Base-by-base conservation (phyloP, 2,888 invertebrate genomes). In the Marronus borbonicus region DNA sequence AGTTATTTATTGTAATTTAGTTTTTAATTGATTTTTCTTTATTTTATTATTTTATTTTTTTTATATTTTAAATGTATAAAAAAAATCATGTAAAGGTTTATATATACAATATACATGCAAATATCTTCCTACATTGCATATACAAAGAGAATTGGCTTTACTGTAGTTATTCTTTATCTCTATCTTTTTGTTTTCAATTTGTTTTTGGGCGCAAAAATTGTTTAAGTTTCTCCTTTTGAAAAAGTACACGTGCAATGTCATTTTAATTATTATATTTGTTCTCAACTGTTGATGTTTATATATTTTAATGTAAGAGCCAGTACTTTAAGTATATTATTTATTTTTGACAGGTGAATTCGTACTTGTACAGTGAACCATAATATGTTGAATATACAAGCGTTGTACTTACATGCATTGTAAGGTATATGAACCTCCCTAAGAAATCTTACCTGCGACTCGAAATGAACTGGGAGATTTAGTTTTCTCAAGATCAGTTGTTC, bases 291-390 rank as follows among this genome's bases (percentile, higher is more conserved):
- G 87, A 87, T 86, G 87, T 88, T 88, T 88, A 86, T 88, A 88
- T 88, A 87, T 88, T 88, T 88, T 88, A 88, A 87, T 88, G 84
- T 88, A 87, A 87, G 88, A 87, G 88, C 89, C 88, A 88, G 88
- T 89, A 88, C 86, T 86, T 86, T 88, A 88, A 88, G 88, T 87
- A 87, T 86, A 85, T 86, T 87, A 87, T 87, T 88, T 87, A 86
- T 87, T 87, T 85, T 85, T 84, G 62, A 76, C 77, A 79, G 68
- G 58, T 75, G 50, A 74, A 58, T 74, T 76, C 83, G 83, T 85
- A 84, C 83, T 85, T 87, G 86, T 87, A 87, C 86, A 87, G 85
- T 85, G 80, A 78, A 68, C 78, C 58, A 66, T 76, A 74, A 75
- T 64, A 77, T 81, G 81, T 80, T 81, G 79, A 74, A 79, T 78